phyloP scores from a whole-genome alignment of 2,888 invertebrate genomes.

The Diplolepis rosae region DNA sequence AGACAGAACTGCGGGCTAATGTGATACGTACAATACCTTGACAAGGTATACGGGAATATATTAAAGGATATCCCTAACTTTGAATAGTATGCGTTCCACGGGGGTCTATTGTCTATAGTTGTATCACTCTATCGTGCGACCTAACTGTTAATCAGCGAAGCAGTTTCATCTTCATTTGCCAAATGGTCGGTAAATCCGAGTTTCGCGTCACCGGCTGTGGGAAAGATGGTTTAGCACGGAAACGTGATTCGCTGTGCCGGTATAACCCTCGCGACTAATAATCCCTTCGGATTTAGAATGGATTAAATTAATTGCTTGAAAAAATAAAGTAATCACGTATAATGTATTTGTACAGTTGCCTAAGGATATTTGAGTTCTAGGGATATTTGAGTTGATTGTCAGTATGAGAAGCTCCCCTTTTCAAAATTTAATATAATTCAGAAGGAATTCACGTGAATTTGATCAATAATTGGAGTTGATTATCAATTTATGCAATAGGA shows the following conservation, averaged over 20 bases:
- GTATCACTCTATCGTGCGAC: slow-evolving; percentile 43
- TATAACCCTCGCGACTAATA: neutral
- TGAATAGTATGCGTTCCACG: slow-evolving; percentile 24
- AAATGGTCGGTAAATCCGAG: slow-evolving; percentile 63
- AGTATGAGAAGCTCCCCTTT: too few species aligned
- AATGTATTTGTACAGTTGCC: too few species aligned
- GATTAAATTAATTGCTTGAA: too few species aligned
- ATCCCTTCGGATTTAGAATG: too few species aligned
- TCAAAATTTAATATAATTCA: too few species aligned
- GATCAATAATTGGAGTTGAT: too few species aligned
- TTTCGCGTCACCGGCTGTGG: slow-evolving; percentile 44
- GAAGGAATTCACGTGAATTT: too few species aligned
- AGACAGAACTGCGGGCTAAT: slow-evolving; percentile 20
- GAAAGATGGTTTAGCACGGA: slow-evolving; percentile 48
- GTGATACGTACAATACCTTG: slow-evolving; percentile 20
- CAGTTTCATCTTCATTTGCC: slow-evolving; percentile 64
- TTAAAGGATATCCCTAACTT: slow-evolving; percentile 14
- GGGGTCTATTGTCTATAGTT: slow-evolving; percentile 11
- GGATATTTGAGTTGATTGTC: too few species aligned
- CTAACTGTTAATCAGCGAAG: slow-evolving; percentile 58
- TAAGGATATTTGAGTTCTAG: too few species aligned
- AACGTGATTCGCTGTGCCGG: slow-evolving; percentile 28
- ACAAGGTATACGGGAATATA: slow-evolving; percentile 18
- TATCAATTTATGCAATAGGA: too few species aligned
- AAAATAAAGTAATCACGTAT: too few species aligned